A percentile compares a stretch with the other conserved stretches of the same genome.
phyloP scores from a whole-genome alignment of 2,888 invertebrate species.

The Drosophila meridiana region DNA sequence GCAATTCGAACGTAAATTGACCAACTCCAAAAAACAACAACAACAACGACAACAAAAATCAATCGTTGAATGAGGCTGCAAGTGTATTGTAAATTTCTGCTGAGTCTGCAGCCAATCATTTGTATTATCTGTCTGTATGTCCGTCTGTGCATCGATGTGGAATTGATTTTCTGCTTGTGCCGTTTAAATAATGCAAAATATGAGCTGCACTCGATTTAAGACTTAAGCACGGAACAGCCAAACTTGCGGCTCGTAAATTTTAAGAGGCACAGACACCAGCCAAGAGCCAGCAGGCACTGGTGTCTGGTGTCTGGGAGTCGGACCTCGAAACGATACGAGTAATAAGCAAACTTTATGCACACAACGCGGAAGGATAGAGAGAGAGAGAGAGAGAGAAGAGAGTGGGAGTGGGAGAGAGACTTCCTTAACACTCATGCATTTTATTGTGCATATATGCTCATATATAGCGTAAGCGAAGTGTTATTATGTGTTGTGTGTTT shows the following conservation, averaged over 20 bases:
- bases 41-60: conserved; percentile 50
- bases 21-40: conserved; percentile 26
- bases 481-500: conserved; percentile 20
- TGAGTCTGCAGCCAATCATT: conserved; percentile 36
- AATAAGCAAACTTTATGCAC: conserved; percentile 61
- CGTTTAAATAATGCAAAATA: conserved; percentile 46
- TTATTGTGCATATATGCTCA: conserved; percentile 36
- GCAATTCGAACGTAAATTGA: conserved; percentile 46
- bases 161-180: conserved; percentile 37
- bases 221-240: conserved; percentile 18
- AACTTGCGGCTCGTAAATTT: conserved; percentile 50
- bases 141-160: conserved; percentile 4
- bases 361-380: conserved; percentile 4
- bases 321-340: conserved; percentile 53
- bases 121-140: conserved; percentile 18
- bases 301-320: conserved; percentile 35
- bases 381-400: conserved; percentile 6
- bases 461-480: background rate
- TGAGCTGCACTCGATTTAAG: conserved; percentile 42
- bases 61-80: conserved; percentile 52
- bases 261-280: conserved; percentile 39
- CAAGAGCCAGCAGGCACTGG: conserved; percentile 21
- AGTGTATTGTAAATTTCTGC: conserved; percentile 37
- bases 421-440: conserved; percentile 11
- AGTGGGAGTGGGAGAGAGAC: conserved; percentile 1